Evolutionary conservation across 2,113 vertebrate genomes (phyloP).

Genomic region (Saccopteryx bilineata): DNA sequence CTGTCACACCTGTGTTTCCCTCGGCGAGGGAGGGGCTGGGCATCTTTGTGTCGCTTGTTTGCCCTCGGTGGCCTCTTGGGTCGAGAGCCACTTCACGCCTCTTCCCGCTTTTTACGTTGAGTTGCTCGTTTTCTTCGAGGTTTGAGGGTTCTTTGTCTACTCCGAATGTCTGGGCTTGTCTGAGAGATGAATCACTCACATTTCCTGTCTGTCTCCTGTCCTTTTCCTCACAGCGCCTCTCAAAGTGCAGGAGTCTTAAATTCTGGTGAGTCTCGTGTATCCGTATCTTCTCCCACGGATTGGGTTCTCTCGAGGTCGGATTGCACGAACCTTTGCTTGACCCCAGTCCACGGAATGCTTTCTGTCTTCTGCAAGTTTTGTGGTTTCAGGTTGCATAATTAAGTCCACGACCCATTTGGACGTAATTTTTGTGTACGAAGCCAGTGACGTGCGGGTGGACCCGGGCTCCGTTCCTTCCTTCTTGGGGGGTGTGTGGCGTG

Average conservation of each 20-base stretch:
- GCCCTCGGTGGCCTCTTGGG: neutral
- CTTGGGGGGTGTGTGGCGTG: too few relatives aligned
- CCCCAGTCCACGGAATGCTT: neutral
- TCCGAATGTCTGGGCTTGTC: neutral
- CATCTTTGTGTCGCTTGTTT: too few relatives aligned
- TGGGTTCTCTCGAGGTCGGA: neutral
- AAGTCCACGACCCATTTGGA: neutral
- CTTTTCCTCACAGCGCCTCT: neutral
- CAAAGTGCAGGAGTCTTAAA: neutral
- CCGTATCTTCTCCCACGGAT: neutral
- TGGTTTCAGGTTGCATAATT: neutral
- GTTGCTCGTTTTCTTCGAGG: neutral
- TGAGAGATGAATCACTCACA: neutral
- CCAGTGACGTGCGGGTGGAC: neutral
- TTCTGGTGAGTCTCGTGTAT: neutral
- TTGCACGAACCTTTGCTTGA: neutral
- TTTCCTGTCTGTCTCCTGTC: neutral
- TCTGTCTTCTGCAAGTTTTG: neutral
- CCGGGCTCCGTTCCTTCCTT: neutral
- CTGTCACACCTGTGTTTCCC: too few relatives aligned
- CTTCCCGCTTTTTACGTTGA: neutral
- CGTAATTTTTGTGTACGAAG: neutral
- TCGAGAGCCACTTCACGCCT: neutral
- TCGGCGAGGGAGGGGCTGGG: too few relatives aligned
- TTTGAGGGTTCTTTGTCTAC: neutral